phyloP scores from a whole-genome alignment of 2,888 invertebrate genomes.

The Sepiola atlantica region DNA sequence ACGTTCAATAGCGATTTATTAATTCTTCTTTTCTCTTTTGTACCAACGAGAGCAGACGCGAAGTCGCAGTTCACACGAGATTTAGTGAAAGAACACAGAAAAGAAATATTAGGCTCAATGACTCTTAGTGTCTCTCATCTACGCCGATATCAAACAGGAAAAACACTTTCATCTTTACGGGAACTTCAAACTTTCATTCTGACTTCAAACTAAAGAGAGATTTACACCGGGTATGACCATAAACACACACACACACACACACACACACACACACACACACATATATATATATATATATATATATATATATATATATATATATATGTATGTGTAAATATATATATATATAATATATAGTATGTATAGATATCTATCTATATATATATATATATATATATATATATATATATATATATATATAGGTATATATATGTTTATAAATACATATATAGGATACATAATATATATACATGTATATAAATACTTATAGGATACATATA shows the following conservation, averaged over 20 bases:
- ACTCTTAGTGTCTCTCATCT: constrained; percentile 22
- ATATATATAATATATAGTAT: neutral
- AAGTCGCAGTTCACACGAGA: neutral
- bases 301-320: too few relatives aligned
- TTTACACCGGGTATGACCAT: neutral
- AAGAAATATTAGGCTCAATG: neutral
- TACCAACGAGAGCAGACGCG: neutral
- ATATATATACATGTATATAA: too few relatives aligned
- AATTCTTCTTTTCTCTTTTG: neutral
- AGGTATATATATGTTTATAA: neutral
- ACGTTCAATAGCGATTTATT: neutral
- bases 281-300: too few relatives aligned
- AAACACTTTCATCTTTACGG: neutral
- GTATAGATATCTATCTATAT: neutral
- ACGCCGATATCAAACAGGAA: neutral
- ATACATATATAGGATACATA: too few relatives aligned
- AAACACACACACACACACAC: neutral
- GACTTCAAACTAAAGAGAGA: neutral
- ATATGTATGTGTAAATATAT: too few relatives aligned
- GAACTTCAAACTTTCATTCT: neutral
- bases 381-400: neutral
- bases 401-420: neutral
- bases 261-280: too few relatives aligned
- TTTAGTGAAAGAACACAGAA: neutral
- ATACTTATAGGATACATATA: too few relatives aligned